Evolutionary conservation across 1,140 invertebrate genomes (phyloP).

Genomic region (Aphaenogaster ashmeadi): DNA sequence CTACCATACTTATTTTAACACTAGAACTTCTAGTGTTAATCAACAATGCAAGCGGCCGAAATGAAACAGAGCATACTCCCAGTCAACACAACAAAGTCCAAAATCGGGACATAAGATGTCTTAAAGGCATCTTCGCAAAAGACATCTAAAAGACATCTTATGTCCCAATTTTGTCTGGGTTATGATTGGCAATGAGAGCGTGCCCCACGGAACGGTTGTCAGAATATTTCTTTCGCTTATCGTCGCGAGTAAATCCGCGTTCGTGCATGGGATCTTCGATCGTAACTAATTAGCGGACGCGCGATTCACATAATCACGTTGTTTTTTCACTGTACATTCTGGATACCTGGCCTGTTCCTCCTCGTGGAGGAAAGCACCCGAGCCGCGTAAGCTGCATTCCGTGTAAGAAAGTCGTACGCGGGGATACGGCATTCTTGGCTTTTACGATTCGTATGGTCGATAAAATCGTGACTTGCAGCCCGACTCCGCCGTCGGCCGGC

Average conservation of each 20-base stretch:
- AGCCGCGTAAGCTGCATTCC: constrained; percentile 50
- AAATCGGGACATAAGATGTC: no score
- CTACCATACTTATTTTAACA: background rate
- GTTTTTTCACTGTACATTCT: constrained; percentile 28
- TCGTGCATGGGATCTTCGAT: background rate
- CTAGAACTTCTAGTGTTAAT: background rate
- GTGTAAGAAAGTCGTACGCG: constrained; percentile 63
- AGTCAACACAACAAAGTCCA: no score
- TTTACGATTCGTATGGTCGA: constrained; percentile 65
- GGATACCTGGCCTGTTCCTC: background rate
- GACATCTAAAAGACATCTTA: no score
- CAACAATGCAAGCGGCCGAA: background rate
- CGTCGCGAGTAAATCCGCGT: background rate
- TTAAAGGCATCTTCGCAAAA: no score
- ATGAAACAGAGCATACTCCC: background rate
- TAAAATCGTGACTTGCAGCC: constrained; percentile 66
- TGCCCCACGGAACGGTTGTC: background rate
- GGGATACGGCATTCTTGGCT: constrained; percentile 56
- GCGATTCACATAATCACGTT: constrained; percentile 8
- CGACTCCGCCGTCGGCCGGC: constrained; percentile 36
- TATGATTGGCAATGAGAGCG: constrained; percentile 1
- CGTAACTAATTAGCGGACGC: constrained; percentile 23
- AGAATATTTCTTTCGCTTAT: background rate
- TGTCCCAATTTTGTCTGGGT: no score
- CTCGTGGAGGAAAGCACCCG: constrained; percentile 47